A percentile compares a stretch with the other conserved stretches of the same genome.
Evolutionary conservation across 2,888 invertebrate species (phyloP).

Genomic region (Cylindroiulus punctatus): DNA sequence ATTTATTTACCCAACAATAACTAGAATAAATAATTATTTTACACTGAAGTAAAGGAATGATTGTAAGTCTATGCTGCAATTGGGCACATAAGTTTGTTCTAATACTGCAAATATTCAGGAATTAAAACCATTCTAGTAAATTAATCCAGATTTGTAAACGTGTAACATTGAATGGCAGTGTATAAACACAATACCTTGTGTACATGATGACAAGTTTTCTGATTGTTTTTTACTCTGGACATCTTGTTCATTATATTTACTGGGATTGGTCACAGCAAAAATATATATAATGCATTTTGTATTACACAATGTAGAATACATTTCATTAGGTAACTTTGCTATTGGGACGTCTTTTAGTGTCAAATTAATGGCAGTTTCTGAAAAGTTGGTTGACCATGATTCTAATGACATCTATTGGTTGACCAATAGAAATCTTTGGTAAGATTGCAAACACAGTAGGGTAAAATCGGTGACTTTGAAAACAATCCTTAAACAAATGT

Average conservation of each 20-base stretch:
- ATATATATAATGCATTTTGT: not conserved
- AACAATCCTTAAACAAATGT: too few relatives aligned
- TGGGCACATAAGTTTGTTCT: not conserved
- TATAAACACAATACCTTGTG: too few relatives aligned
- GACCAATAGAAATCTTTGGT: too few relatives aligned
- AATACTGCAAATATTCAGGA: not conserved
- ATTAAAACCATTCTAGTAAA: not conserved
- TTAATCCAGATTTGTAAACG: not conserved
- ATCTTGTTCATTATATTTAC: not conserved
- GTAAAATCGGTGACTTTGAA: too few relatives aligned
- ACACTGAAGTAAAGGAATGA: not conserved
- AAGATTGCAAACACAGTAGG: too few relatives aligned
- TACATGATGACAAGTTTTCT: not conserved
- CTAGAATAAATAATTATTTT: not conserved
- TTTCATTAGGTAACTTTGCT: not conserved
- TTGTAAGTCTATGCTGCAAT: not conserved
- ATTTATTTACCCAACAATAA: constrained; percentile 2
- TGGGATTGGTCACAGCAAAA: not conserved
- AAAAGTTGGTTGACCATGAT: too few relatives aligned
- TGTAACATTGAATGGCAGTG: too few relatives aligned
- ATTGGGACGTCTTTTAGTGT: not conserved
- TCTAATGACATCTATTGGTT: too few relatives aligned
- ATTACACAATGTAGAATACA: not conserved
- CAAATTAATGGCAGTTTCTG: too few relatives aligned
- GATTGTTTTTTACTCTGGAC: not conserved